Evolutionary conservation across 2,888 invertebrate species (phyloP), one percentile per base, ranked within the genome.

Genomic region (Tiliacea citrago): DNA sequence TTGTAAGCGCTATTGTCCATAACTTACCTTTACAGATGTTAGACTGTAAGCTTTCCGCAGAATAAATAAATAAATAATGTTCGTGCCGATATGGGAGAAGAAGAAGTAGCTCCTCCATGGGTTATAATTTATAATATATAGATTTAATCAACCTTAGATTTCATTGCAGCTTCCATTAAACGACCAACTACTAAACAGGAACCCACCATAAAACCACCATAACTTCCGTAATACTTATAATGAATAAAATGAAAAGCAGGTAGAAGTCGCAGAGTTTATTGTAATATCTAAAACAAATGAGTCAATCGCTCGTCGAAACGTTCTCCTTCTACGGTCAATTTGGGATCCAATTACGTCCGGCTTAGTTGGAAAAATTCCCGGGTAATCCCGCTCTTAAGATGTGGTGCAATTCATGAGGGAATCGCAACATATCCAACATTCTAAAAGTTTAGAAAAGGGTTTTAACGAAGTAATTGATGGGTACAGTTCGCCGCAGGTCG

Each of bases 291-390:
- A 89, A 89, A 91, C 90, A 91, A 92, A 92, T 91, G 90, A 91
- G 89, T 92, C 91, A 92, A 93, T 92, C 91, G 92, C 90, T 91
- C 90, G 90, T 90, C 88, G 90, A 88, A 90, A 91, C 90, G 91
- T 89, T 90, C 90, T 90, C 90, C 84, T 90, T 87, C 90, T 90
- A 90, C 95, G 95, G 96, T 96, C 96, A 95, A 96, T 96, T 96
- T 96, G 94, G 94, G 93, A 95, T 96, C 95, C 96, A 96, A 96
- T 96, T 96, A 96, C 95, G 95, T 91, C 89, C 92, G 94, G 96
- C 96, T 96, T 96, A 96, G 95, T 93, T 92, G 92, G 93, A 94
- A 96, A 96, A 96, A 96, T 94, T 94, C 94, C 92, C 79, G 91
- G 90, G 93, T 95, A 96, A 96, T 94, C 95, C 94, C 82, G 87